phyloP scores from a whole-genome alignment of 2,797 vertebrate species.

The Platalea minor region DNA sequence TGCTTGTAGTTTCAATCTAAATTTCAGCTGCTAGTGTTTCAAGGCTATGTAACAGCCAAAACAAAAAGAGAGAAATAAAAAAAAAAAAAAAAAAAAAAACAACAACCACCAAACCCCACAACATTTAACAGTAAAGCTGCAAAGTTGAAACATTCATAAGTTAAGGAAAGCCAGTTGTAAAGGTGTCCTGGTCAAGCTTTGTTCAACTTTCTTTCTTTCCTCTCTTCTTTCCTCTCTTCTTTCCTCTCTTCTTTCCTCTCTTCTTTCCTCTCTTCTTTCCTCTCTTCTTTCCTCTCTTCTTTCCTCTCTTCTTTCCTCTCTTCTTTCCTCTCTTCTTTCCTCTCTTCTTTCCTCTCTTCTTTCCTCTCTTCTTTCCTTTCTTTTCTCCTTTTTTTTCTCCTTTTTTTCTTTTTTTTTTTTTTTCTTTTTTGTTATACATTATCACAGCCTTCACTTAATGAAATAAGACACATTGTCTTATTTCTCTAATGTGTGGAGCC shows the following conservation, averaged over 20 bases:
- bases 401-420: no score
- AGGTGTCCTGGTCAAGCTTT: neutral
- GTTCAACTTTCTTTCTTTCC: neutral
- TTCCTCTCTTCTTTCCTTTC: no score
- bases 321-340: fast-evolving
- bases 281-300: fast-evolving
- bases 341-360: fast-evolving
- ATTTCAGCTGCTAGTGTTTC: neutral
- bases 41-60: neutral
- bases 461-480: neutral
- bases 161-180: conserved; percentile 5
- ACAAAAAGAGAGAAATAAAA: neutral
- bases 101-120: neutral
- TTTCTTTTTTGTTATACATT: neutral
- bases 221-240: fast-evolving
- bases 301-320: no score
- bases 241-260: no score
- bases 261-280: fast-evolving
- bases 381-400: no score
- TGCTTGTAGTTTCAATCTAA: neutral
- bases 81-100: no score
- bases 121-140: neutral
- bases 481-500: neutral
- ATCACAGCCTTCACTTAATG: neutral
- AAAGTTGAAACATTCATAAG: neutral